Evolutionary conservation across 2,797 vertebrate genomes (phyloP).

Genomic region (Percopsis omiscomaycus): DNA sequence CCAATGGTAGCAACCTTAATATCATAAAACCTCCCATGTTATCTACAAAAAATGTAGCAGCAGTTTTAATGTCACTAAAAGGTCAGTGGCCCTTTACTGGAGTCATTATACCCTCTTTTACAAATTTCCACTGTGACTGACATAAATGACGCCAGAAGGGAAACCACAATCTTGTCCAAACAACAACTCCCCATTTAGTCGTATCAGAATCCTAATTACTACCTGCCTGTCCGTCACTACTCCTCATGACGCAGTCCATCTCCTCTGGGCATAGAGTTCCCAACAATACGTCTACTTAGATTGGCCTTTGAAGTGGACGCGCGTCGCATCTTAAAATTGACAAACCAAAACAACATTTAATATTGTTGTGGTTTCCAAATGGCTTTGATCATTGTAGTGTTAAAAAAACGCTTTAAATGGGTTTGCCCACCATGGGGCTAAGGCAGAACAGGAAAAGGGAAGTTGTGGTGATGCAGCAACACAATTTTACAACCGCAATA

Average conservation of each 20-base stretch:
- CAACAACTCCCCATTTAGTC: slow-evolving; percentile 18
- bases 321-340: no score
- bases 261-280: slow-evolving; percentile 6
- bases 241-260: slow-evolving; percentile 5
- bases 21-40: neutral
- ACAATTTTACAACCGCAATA: no score
- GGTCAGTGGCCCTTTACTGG: slow-evolving; percentile 3
- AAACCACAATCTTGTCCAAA: slow-evolving; percentile 34
- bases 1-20: neutral
- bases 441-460: no score
- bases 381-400: no score
- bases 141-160: slow-evolving; percentile 13
- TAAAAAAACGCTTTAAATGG: no score
- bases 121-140: slow-evolving; percentile 7
- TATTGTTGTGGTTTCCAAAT: no score
- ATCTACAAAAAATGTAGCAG: slow-evolving; percentile 5
- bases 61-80: neutral
- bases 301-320: no score
- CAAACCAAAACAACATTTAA: no score
- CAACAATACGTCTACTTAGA: no score
- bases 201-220: slow-evolving; percentile 22
- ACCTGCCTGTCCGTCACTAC: slow-evolving; percentile 12
- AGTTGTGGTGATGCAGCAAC: no score
- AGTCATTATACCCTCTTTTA: neutral
- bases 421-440: no score